Evolutionary conservation across 2,113 vertebrate genomes (phyloP), one percentile per base, ranked within the genome.

Genomic region (Cryptomyrus ogoouensis): DNA sequence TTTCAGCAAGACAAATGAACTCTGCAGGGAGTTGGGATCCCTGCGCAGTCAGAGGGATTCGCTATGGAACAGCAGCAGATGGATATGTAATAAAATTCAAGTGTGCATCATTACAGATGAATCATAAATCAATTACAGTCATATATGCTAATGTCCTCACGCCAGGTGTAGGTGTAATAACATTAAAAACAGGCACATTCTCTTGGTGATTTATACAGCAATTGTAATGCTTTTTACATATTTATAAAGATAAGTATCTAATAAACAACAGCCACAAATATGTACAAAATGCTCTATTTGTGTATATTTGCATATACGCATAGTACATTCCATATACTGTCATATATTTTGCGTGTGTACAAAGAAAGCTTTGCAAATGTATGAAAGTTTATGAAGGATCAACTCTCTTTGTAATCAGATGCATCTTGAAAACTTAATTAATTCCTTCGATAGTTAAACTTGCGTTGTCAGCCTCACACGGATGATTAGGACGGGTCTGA

Each of bases 111-210:
- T 87, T 52, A 87, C 8, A 31, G 49, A 35, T 50, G n/a, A 42
- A 84, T 84, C 42, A 87, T 31, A 87, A 87, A 50, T 47, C 49
- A 52, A 44, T 87, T 56, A 87, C 50, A 53, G 49, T 53, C 31
- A 88, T 62, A 42, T 62, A 88, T 44, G 53, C 17, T 62, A 88
- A 87, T 87, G 27, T 87, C 5, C 50, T 53, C n/a, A 87, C 44
- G n/a, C 46, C 83, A 85, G 83, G 46, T 85, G 74, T 84, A 84
- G 39, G 83, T 46, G 46, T 50, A 87, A 52, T 49, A 52, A 21
- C 42, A 52, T 87, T n/a, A 87, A 52, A 42, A 87, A 49, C 19
- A 31, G 46, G 47, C 49, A 84, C 46, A 47, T 47, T n/a, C 83
- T 84, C 83, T n/a, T 24, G 9, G 21, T 8, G 21, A 84, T 84